phyloP scores from a whole-genome alignment of 2,113 vertebrate genomes.

The Upupa epops region DNA sequence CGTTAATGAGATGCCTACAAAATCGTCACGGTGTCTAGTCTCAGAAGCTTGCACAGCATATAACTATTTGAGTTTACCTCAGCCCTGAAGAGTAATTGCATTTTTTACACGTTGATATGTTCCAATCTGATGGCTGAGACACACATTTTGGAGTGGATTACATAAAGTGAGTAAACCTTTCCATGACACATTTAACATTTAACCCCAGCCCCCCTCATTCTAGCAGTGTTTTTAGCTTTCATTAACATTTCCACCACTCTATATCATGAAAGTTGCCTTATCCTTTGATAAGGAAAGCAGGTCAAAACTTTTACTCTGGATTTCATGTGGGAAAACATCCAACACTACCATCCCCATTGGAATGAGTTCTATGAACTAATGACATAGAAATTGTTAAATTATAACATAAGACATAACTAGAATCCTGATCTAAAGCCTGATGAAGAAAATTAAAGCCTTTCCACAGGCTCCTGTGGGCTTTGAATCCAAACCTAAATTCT shows the following conservation, averaged over 20 bases:
- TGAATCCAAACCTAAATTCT: background rate
- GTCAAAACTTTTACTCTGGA: background rate
- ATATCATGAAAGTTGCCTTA: background rate
- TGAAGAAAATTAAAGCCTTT: background rate
- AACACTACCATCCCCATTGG: background rate
- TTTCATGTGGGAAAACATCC: background rate
- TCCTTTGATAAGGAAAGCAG: background rate
- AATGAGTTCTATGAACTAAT: background rate
- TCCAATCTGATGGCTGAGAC: slow-evolving; percentile 50
- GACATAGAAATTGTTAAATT: background rate
- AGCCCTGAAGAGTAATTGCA: slow-evolving; percentile 69
- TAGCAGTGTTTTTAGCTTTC: background rate
- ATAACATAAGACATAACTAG: background rate
- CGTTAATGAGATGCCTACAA: slow-evolving; percentile 78
- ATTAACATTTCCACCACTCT: background rate
- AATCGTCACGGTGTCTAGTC: slow-evolving; percentile 73
- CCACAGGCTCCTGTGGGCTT: background rate
- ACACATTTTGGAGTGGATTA: slow-evolving; percentile 53
- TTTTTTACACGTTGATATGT: slow-evolving; percentile 71
- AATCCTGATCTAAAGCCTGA: background rate
- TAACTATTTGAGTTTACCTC: slow-evolving; percentile 61
- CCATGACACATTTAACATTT: slow-evolving; percentile 38
- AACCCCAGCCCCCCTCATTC: background rate
- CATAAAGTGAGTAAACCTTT: slow-evolving; percentile 32
- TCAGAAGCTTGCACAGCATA: slow-evolving; percentile 71